Base-by-base conservation (phyloP, 1,140 invertebrate genomes). In the Zaprionus kolodkinae region DNA sequence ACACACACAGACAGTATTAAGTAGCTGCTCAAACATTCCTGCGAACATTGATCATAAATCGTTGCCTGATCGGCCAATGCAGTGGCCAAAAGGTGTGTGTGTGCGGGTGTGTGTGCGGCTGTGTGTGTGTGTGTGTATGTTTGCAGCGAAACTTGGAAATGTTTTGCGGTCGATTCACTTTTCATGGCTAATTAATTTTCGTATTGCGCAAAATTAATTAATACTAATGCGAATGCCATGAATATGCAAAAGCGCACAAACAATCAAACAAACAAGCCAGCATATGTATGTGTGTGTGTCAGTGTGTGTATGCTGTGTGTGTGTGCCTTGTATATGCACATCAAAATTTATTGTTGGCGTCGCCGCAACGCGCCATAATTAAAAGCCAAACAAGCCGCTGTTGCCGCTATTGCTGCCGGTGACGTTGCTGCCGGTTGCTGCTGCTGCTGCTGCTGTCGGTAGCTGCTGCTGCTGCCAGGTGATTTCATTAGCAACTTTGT, bases 121-220 rank as follows among this genome's bases (percentile, higher is more conserved):
- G n/a, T n/a, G 27, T 48, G 21, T 70, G 36, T 52, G 40, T 30
- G 10, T 72, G 62, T 64, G 27, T 50, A 6, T 61, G 40, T 65
- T 48, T 55, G 68, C 38, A 33, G 27, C 48, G 56, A 68, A 73
- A 68, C 65, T 85, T 87, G 79, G 30, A 87, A 76, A 82, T 86
- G 84, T 88, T 87, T 88, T 88, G 84, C 85, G 84, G 70, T 87
- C 85, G 85, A 87, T 87, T 87, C 84, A 89, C 85, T 87, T 87
- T 87, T 87, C 85, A 89, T 89, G 85, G 86, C 85, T 90, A 89
- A 89, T 89, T 89, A 89, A 89, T 89, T 89, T 89, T 89, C 85
- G 85, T 76, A 89, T 90, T 89, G 85, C 86, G 81, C 85, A 81
- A 90, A 88, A 89, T 89, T 82, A 89, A 89, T 89, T 89, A 79